A percentile compares a stretch with the other conserved stretches of the same genome.
These are phyloP conservation scores for Dichetophora obliterata DNA, from an alignment of 2,888 invertebrate genomes.

Conservation along the genomic window DNA sequence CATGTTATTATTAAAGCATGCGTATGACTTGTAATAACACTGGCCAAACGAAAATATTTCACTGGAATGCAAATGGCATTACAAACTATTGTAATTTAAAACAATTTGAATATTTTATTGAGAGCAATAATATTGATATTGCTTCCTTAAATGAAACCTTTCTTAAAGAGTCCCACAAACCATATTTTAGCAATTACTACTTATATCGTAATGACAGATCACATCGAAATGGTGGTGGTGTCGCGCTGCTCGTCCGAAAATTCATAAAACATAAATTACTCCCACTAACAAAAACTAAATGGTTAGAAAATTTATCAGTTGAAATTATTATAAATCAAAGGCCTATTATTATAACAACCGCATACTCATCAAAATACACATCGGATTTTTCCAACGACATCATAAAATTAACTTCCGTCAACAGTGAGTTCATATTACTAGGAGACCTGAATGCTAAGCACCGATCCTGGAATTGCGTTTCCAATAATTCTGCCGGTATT, in stretches of 20 bases:
- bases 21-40: not conserved
- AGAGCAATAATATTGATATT: constrained; percentile 17
- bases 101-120: constrained; percentile 20
- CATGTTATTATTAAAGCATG: not conserved
- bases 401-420: too few species aligned
- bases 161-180: not conserved
- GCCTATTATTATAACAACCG: not conserved
- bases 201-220: not conserved
- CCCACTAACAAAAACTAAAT: not conserved
- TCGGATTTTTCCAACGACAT: not conserved
- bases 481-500: not conserved
- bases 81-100: constrained; percentile 15
- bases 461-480: not conserved
- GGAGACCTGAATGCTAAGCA: not conserved
- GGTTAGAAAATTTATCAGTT: not conserved
- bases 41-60: constrained; percentile 19
- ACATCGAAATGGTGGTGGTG: not conserved
- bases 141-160: not conserved
- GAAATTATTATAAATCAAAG: not conserved
- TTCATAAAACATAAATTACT: not conserved
- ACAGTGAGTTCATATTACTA: too few species aligned
- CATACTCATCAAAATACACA: constrained; percentile 4
- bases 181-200: not conserved
- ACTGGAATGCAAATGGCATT: constrained; percentile 36
- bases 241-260: not conserved